Base-by-base conservation (phyloP, 2,888 invertebrate genomes). In the Luperina nickerlii region DNA sequence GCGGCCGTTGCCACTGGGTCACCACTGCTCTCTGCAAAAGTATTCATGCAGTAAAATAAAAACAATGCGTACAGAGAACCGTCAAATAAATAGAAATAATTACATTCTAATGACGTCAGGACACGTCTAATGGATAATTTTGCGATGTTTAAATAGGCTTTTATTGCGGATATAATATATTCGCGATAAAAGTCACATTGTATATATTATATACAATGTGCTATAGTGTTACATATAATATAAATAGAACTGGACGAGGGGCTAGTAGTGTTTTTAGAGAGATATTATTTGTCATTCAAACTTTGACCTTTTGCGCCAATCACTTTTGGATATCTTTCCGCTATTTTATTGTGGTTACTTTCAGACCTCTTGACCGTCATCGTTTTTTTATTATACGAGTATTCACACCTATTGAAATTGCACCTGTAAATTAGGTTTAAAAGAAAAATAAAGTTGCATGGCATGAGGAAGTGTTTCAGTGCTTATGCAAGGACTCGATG, bases 251-350 rank as follows among this genome's bases (percentile, higher is more conserved):
- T 70, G 54, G 63, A 42, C 24, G 32, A 71, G 63, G 57, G 24
- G 15, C 51, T 65, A 63, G 42, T 67, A 48, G n/a, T 68, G 51
- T 51, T 45, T 68, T 48, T 15, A 66, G 15, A 65, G 45, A 77
- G 18, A 51, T 24, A 48, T 45, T 45, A 45, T 45, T 11, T 45
- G 45, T 69, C 67, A 76, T 74, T 65, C 9, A 65, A 78, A 65
- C 62, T 74, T 76, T 79, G 78, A 79, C 76, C 82, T 84, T 78
- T 67, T 32, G 51, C 65, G 51, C 38, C 60, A 78, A 60, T 72
- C 24, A 48, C 15, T 69, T 62, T 75, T 60, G 18, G 4, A 68
- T 75, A 54, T 68, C 27, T 57, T n/a, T 63, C 15, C 9, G 27
- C 45, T 78, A 27, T 63, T 63, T 68, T 72, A 69, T 45, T 38